Conservation (phyloP, 1,140 invertebrate species). For the Reticulitermes speratus region DNA sequence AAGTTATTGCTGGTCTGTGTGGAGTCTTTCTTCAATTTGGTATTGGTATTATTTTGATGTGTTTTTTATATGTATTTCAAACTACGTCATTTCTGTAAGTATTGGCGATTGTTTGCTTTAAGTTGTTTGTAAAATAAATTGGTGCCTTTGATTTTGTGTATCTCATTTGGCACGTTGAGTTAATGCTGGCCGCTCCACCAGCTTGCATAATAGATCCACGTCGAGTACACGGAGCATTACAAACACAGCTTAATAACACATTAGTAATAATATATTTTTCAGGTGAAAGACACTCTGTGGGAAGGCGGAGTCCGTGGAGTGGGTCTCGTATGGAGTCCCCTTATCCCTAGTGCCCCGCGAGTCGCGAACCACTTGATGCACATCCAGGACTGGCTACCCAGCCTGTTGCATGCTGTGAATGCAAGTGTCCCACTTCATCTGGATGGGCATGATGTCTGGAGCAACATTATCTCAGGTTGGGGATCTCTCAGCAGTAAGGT, state of each 20-base stretch:
- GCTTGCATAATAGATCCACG: not conserved
- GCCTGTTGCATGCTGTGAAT: slow-evolving; percentile 62
- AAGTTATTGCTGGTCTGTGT: too few species aligned
- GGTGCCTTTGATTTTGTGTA: too few species aligned
- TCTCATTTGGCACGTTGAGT: too few species aligned
- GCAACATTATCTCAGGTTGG: slow-evolving; percentile 52
- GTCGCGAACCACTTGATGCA: slow-evolving; percentile 73
- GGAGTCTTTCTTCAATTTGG: too few species aligned
- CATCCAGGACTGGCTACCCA: slow-evolving; percentile 88
- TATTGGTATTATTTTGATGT: too few species aligned
- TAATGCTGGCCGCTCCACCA: too few species aligned
- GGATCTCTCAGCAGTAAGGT: too few species aligned
- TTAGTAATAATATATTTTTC: not conserved
- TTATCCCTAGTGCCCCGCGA: slow-evolving; percentile 43
- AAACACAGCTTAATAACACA: not conserved
- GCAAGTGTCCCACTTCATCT: slow-evolving; percentile 36
- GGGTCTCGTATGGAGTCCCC: slow-evolving; percentile 55
- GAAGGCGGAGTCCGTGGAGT: slow-evolving; percentile 78
- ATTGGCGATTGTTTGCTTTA: too few species aligned
- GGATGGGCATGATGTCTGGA: slow-evolving; percentile 81
- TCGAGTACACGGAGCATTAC: not conserved
- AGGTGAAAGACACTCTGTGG: slow-evolving; percentile 68
- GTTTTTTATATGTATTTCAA: too few species aligned
- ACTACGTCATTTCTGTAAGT: too few species aligned
- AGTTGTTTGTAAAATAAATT: too few species aligned